Conservation (phyloP, 2,888 invertebrate genomes). For the Globia sparganii region DNA sequence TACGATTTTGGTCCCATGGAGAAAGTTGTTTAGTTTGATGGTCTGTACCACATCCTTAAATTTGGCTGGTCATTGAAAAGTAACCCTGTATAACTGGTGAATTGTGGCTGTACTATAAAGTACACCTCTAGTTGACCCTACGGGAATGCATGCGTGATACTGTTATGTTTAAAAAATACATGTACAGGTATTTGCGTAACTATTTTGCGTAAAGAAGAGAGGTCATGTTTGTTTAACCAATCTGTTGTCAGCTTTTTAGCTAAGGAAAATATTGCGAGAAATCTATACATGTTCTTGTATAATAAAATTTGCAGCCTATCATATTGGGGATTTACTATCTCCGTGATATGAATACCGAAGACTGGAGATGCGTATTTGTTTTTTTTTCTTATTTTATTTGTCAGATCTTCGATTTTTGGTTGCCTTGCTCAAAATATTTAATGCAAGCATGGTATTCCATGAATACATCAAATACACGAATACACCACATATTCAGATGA, state of each 20-base stretch:
- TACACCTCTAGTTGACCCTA: background rate
- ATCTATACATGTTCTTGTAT: constrained; percentile 19
- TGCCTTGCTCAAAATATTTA: background rate
- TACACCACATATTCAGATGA: no score
- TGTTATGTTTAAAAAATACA: background rate
- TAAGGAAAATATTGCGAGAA: constrained; percentile 34
- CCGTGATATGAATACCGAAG: constrained; percentile 48
- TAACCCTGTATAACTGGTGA: background rate
- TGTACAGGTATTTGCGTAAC: background rate
- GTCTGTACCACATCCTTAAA: no score
- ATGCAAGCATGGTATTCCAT: background rate
- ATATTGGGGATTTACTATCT: constrained; percentile 50
- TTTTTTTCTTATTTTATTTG: constrained; percentile 30
- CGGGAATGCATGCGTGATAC: background rate
- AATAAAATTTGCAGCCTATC: constrained; percentile 57
- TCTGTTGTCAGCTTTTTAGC: constrained; percentile 6
- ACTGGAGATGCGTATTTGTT: constrained; percentile 18
- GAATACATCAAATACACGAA: background rate
- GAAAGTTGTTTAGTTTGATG: no score
- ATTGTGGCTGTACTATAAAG: background rate
- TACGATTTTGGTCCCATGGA: no score
- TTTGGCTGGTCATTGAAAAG: no score
- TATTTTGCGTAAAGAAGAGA: background rate
- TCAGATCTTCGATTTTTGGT: constrained; percentile 1
- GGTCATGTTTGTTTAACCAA: constrained; percentile 1